Evolutionary conservation across 2,113 vertebrate genomes (phyloP), one percentile per base, ranked within the genome.

Genomic region (Tricholaema leucomelas): DNA sequence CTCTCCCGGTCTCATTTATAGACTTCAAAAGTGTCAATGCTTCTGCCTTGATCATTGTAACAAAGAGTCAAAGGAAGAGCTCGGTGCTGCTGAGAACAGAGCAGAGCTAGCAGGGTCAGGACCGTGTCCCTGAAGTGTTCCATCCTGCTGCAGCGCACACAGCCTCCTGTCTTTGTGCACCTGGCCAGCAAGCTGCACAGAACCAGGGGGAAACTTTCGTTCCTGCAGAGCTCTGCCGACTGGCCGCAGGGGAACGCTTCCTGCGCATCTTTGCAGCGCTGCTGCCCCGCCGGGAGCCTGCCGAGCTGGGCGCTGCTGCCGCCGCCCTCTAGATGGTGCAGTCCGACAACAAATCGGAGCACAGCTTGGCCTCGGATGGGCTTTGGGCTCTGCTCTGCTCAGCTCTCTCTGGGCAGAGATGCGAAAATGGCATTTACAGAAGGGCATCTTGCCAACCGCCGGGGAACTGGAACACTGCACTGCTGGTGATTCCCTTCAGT

Each of bases 241-340:
- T 3, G 0, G 0, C 46, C 77, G 42, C 9, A n/a, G 56, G 73
- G 54, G 16, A 48, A 4, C 5, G 2, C 31, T 60, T 33, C n/a
- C 60, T 17, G 5, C 65, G 0, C 0, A 1, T 7, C 50, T 28
- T 10, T 12, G n/a, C 28, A 44, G 27, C 8, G 0, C 20, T 3
- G 35, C 15, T 8, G 3, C 15, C 40, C 13, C 27, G 59, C 33
- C 33, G 0, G 28, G 60, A 27, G 60, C 4, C 0, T 9, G 33
- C 38, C 2, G 44, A 33, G n/a, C 58, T 3, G 15, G 46, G 64
- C 50, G 73, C 23, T 92, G 60, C 17, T 86, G 60, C 17, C 38
- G 25, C 8, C 1, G n/a, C 8, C 97, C 98, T 96, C 97, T 96
- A 98, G 97, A 93, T 97, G 97, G 97, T 30, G 93, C 88, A 74